Percentiles rank a stretch among this genome's conserved stretches.
phyloP scores from a whole-genome alignment of 35 echinoderm and acorn worm genomes.

The Anneissia japonica region DNA sequence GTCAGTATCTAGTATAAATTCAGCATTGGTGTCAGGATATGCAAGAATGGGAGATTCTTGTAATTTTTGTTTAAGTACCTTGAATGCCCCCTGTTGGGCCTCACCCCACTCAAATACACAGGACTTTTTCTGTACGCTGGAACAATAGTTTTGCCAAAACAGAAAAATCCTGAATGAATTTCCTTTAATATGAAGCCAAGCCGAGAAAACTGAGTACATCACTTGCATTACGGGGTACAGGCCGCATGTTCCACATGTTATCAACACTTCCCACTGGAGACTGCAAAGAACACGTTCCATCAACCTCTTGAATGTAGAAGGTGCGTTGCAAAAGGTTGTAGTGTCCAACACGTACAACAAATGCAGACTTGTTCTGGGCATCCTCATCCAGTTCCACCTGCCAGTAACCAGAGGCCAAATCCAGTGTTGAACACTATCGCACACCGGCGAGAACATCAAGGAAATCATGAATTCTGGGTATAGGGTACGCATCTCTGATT shows the following conservation, averaged over 20 bases:
- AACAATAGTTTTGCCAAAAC: slow-evolving; percentile 19
- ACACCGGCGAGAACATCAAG: slow-evolving; percentile 44
- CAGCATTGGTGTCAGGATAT: slow-evolving; percentile 17
- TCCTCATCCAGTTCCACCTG: slow-evolving; percentile 30
- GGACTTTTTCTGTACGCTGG: slow-evolving; percentile 35
- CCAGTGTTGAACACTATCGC: slow-evolving; percentile 40
- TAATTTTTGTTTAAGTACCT: slow-evolving; percentile 18
- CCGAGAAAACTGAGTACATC: slow-evolving; percentile 22
- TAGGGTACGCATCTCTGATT: slow-evolving; percentile 31
- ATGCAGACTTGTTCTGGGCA: slow-evolving; percentile 15
- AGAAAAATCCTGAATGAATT: slow-evolving; percentile 8
- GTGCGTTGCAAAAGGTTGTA: slow-evolving; percentile 40
- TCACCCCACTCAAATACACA: slow-evolving; percentile 27
- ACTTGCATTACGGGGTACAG: slow-evolving; percentile 1
- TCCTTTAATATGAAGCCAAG: slow-evolving; percentile 21
- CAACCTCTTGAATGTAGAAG: slow-evolving; percentile 42
- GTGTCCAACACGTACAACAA: neutral
- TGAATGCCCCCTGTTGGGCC: slow-evolving; percentile 7
- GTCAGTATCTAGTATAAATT: slow-evolving; percentile 59
- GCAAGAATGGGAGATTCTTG: slow-evolving; percentile 29
- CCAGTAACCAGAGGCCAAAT: slow-evolving; percentile 44
- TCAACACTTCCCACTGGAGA: slow-evolving; percentile 33
- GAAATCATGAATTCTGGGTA: slow-evolving; percentile 53
- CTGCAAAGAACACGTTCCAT: slow-evolving; percentile 43
- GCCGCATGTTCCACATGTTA: slow-evolving; percentile 38